These are phyloP conservation scores for Otolemur garnettii DNA, from an alignment of 2,113 vertebrate genomes.

Conservation along the genomic window DNA sequence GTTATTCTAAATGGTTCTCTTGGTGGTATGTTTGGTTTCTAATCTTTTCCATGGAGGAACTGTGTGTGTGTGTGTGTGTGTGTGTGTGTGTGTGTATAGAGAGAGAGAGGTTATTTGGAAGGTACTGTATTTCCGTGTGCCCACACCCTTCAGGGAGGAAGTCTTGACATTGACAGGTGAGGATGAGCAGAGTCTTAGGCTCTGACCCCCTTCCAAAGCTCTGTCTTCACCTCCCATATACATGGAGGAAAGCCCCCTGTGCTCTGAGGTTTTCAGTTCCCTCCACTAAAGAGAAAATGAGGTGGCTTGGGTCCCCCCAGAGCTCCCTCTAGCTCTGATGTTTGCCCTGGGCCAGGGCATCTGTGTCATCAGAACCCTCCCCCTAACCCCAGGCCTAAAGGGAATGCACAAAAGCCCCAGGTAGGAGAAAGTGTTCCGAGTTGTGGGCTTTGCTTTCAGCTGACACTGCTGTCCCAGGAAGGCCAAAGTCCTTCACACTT, in stretches of 20 bases:
- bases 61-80: neutral
- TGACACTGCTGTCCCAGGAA: neutral
- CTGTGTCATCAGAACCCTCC: neutral
- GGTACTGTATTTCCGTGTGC: fast-evolving
- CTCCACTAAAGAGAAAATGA: neutral
- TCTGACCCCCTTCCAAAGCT: neutral
- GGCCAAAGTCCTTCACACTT: neutral
- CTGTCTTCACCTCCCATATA: fast-evolving
- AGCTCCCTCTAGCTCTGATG: neutral
- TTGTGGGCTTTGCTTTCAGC: neutral
- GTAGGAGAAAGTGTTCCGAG: neutral
- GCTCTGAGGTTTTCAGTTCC: neutral
- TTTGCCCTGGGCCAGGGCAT: neutral
- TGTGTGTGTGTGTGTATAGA: neutral
- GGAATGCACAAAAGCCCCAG: no score
- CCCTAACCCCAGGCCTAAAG: fast-evolving
- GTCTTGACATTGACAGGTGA: no score
- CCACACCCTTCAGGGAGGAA: neutral
- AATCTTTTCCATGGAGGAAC: neutral
- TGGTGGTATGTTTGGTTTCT: neutral
- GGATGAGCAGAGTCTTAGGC: no score
- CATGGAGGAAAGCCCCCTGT: neutral
- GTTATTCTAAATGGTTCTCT: neutral
- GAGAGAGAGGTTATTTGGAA: neutral
- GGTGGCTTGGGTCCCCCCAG: neutral